phyloP scores from a whole-genome alignment of 1,140 invertebrate genomes.

The Drosophila subobscura region DNA sequence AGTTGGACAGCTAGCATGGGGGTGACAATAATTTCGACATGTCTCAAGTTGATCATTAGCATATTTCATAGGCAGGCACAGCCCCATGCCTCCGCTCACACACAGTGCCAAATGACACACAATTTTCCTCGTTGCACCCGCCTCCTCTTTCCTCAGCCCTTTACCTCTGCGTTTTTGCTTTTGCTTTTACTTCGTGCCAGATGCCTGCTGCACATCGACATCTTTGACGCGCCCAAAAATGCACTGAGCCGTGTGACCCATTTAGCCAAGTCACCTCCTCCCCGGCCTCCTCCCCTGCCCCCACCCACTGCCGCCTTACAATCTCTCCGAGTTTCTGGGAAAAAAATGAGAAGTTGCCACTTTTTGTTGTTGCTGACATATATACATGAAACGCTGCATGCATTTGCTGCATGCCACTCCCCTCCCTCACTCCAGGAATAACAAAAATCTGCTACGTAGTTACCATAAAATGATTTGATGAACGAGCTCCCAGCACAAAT shows the following conservation, averaged over 20 bases:
- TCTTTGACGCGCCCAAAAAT: slow-evolving; percentile 78
- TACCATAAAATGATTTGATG: slow-evolving; percentile 79
- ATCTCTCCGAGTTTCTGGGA: slow-evolving; percentile 2
- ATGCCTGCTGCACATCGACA: slow-evolving; percentile 62
- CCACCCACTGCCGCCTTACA: too few species aligned
- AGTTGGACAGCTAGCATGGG: slow-evolving; percentile 45
- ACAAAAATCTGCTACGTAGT: slow-evolving; percentile 48
- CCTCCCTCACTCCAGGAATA: slow-evolving; percentile 8
- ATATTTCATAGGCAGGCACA: slow-evolving; percentile 73
- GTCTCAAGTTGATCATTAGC: slow-evolving; percentile 82
- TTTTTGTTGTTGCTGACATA: slow-evolving; percentile 47
- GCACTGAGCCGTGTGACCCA: slow-evolving; percentile 79
- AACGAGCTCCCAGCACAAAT: slow-evolving; percentile 58
- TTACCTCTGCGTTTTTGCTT: slow-evolving; percentile 7
- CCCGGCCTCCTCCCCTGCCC: too few species aligned
- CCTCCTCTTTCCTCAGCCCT: too few species aligned
- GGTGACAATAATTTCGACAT: slow-evolving; percentile 78
- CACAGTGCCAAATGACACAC: slow-evolving; percentile 40
- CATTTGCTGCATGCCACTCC: slow-evolving; percentile 21
- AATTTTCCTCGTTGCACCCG: slow-evolving; percentile 31
- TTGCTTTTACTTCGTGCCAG: slow-evolving; percentile 27
- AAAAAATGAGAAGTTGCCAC: slow-evolving; percentile 52
- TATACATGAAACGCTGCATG: slow-evolving; percentile 38
- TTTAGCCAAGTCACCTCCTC: slow-evolving; percentile 52
- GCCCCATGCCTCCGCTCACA: neutral